Evolutionary conservation across 1,140 invertebrate genomes (phyloP), one percentile per base, ranked within the genome.

Genomic region (Matsumurasca onukii): DNA sequence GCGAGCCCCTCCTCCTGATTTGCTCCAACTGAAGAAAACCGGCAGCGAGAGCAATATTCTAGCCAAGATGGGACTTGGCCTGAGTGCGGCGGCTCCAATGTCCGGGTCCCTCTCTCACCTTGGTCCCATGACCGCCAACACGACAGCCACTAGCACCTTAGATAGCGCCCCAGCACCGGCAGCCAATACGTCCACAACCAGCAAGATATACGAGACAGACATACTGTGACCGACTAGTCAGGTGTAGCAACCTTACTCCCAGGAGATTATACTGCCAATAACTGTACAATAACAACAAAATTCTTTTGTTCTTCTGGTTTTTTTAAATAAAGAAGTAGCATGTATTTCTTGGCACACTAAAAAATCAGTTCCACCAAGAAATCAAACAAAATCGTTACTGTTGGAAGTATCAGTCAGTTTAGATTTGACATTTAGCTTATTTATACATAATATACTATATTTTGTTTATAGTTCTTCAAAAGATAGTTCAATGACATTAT

Each of bases 41-140:
- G 92, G 92, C n/a, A 93, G 90, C 73, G 93, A 95, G 76, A 91
- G 91, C 25, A 95, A 95, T 77, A 80, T 95, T 2, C 79, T 94
- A 22, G 88, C 88, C n/a, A 94, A 94, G 76, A 90, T 94, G 85
- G 90, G 90, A 1, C 78, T 91, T 3, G 69, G 87, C 61, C 77
- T 90, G 70, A 83, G 85, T 31, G 80, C 86, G 0, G 77, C 82
- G 0, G 82, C 80, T 13, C 81, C 83, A 17, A 83, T 82, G 49
- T 87, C 87, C 1, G 88, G 87, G 5, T 88, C 87, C 0, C 76
- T 89, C 3, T 87, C 85, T 1, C 87, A 87, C 73, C 76, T 88
- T 13, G 82, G 82, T 2, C 78, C 78, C 15, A 77, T 77, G 2
- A 74, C 69, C 72, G 76, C 78, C 15, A 45, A 74, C 17, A 77